These are phyloP conservation scores for Dryadula phaetusa DNA, from an alignment of 2,888 invertebrate species.

Conservation along the genomic window DNA sequence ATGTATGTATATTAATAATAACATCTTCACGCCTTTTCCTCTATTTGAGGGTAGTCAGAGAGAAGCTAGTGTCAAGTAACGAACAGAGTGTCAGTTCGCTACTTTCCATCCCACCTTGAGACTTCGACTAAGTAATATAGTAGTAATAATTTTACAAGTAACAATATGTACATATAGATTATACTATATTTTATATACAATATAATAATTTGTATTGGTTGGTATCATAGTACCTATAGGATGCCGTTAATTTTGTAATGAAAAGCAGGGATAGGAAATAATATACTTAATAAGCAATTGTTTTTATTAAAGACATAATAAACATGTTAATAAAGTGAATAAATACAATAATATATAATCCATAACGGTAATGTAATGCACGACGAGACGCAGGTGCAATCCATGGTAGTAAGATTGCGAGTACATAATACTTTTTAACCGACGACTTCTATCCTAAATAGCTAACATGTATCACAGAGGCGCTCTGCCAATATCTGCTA, in stretches of 20 bases:
- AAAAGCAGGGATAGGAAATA: conserved; percentile 46
- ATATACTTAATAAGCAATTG: conserved; percentile 70
- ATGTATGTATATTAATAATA: no score
- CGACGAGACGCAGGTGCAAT: conserved; percentile 68
- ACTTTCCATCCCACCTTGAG: no score
- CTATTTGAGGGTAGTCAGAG: no score
- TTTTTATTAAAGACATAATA: conserved; percentile 84
- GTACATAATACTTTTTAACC: conserved; percentile 57
- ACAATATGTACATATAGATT: no score
- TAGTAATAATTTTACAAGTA: no score
- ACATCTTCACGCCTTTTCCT: no score
- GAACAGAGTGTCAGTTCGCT: no score
- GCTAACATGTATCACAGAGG: conserved; percentile 78
- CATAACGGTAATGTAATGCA: conserved; percentile 68
- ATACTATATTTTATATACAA: no score
- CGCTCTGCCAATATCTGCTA: conserved; percentile 65
- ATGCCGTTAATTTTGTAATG: no score
- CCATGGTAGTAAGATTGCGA: conserved; percentile 58
- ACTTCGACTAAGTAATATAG: no score
- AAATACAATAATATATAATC: conserved; percentile 77
- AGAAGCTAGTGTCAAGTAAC: no score
- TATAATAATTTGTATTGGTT: not conserved
- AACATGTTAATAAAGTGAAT: conserved; percentile 84
- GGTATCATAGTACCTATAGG: no score
- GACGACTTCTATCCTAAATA: conserved; percentile 68